These are phyloP conservation scores for Apamea monoglypha DNA, from an alignment of 2,888 invertebrate species.

Conservation along the genomic window DNA sequence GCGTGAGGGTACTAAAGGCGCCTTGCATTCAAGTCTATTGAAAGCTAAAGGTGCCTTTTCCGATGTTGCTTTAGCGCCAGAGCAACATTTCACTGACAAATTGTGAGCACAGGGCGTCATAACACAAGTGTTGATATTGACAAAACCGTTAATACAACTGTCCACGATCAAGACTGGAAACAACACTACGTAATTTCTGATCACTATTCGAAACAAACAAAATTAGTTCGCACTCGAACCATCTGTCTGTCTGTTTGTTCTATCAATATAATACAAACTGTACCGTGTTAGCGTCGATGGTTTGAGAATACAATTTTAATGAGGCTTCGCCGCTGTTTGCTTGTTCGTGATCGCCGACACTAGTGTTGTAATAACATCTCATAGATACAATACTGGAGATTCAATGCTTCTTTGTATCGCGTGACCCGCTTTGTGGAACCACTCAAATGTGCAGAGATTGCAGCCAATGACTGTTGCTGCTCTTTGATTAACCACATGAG, in stretches of 20 bases:
- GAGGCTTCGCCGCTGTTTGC: constrained; percentile 34
- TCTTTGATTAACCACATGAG: constrained; percentile 43
- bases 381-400: not conserved
- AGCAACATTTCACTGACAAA: not conserved
- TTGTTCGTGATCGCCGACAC: constrained; percentile 12
- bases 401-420: constrained; percentile 20
- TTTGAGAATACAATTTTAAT: constrained; percentile 57
- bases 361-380: constrained; percentile 39
- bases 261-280: constrained; percentile 24
- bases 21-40: constrained; percentile 1
- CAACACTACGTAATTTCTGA: not conserved
- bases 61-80: constrained; percentile 4
- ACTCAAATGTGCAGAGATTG: constrained; percentile 42
- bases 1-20: not conserved
- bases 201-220: constrained; percentile 20
- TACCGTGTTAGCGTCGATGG: constrained; percentile 26
- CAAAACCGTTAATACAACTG: not conserved
- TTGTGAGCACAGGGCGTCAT: not conserved
- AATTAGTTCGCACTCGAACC: constrained; percentile 17
- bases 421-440: constrained; percentile 25
- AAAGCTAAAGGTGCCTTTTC: not conserved
- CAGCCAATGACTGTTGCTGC: not conserved
- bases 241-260: constrained; percentile 30
- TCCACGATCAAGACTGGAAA: constrained; percentile 16
- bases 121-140: not conserved